phyloP scores from a whole-genome alignment of 2,797 vertebrate genomes.

The Nothura maculosa region DNA sequence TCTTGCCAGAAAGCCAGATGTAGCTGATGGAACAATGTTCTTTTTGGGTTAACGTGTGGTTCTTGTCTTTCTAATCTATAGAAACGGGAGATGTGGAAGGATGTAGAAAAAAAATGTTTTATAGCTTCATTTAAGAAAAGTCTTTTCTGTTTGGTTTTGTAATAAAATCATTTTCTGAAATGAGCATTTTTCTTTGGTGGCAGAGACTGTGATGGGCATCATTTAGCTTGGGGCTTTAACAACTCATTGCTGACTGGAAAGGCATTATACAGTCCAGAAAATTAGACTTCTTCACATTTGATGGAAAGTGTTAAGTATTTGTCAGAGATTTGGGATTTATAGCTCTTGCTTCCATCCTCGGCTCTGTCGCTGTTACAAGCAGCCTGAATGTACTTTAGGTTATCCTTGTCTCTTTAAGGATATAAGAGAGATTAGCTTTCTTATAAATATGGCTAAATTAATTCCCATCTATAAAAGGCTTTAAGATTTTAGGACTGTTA shows the following conservation, averaged over 20 bases:
- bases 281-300: neutral
- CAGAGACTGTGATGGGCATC: neutral
- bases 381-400: neutral
- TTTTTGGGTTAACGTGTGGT: constrained; percentile 78
- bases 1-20: constrained; percentile 82
- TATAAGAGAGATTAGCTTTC: neutral
- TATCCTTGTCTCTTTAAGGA: neutral
- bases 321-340: neutral
- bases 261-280: neutral
- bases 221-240: neutral
- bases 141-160: constrained; percentile 49
- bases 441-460: neutral
- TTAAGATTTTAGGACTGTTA: neutral
- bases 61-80: constrained; percentile 71
- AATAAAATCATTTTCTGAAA: constrained; percentile 70
- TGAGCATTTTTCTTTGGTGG: constrained; percentile 29
- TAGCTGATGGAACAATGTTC: constrained; percentile 79
- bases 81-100: constrained; percentile 73
- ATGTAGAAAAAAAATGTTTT: constrained; percentile 71
- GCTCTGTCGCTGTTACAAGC: neutral
- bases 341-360: neutral
- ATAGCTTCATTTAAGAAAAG: constrained; percentile 70
- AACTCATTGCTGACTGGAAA: neutral
- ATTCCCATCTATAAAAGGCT: neutral
- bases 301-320: neutral